These are phyloP conservation scores for Choreutis nemorana DNA, from an alignment of 2,888 invertebrate species.

Conservation along the genomic window DNA sequence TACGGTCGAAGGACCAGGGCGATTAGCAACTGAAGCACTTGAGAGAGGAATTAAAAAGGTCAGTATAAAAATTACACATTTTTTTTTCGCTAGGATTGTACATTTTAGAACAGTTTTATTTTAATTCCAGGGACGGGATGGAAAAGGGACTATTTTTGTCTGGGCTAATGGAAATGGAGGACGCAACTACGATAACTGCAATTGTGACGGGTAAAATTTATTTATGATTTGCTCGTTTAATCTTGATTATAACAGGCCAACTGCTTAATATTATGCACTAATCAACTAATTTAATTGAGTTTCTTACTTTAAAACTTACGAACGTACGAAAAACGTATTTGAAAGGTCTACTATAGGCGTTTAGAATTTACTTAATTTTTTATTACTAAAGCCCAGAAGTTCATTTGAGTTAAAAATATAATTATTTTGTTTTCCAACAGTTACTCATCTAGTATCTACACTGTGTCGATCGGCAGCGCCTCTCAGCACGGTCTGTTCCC, in stretches of 20 bases:
- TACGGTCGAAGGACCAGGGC: slow-evolving; percentile 89
- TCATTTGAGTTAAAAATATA: background rate
- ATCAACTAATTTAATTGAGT: too few relatives aligned
- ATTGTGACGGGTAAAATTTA: slow-evolving; percentile 86
- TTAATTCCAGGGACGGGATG: slow-evolving; percentile 70
- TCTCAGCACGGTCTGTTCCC: slow-evolving; percentile 84
- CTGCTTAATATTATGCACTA: too few relatives aligned
- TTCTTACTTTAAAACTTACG: too few relatives aligned
- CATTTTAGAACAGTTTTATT: slow-evolving; percentile 2
- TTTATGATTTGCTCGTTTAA: background rate
- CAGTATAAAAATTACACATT: slow-evolving; percentile 7
- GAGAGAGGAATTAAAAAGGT: slow-evolving; percentile 78
- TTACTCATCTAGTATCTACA: slow-evolving; percentile 78
- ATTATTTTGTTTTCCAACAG: slow-evolving; percentile 22
- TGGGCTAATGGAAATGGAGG: slow-evolving; percentile 97
- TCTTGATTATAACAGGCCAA: slow-evolving; percentile 5
- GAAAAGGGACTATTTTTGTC: slow-evolving; percentile 86
- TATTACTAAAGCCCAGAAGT: background rate
- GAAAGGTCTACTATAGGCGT: background rate
- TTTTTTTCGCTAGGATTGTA: slow-evolving; percentile 3
- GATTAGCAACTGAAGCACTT: slow-evolving; percentile 79
- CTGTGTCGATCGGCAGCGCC: slow-evolving; percentile 87
- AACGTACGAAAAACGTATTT: too few relatives aligned
- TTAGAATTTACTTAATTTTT: slow-evolving; percentile 7
- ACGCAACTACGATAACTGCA: slow-evolving; percentile 82